A percentile compares a stretch with the other conserved stretches of the same genome.
Conservation (phyloP, 2,797 vertebrate genomes). For the Enoplosus armatus region DNA sequence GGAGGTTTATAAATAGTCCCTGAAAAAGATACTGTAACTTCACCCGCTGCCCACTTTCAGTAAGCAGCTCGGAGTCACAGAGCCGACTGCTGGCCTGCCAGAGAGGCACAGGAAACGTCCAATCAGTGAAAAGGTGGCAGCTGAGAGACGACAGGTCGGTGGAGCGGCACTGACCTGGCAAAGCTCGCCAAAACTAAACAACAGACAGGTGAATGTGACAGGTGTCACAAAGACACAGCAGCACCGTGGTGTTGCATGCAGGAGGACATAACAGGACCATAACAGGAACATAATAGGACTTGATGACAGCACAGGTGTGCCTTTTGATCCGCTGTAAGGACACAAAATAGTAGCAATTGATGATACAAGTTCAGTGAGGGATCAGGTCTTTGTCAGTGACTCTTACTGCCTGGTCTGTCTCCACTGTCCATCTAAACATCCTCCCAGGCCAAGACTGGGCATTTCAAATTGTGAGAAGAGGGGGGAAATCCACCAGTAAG, state of each 20-base stretch:
- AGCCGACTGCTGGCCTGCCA: conserved; percentile 58
- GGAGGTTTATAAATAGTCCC: conserved; percentile 79
- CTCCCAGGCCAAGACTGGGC: neutral
- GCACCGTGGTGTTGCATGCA: neutral
- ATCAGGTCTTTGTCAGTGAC: neutral
- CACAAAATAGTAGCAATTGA: no score
- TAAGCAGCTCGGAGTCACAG: conserved; percentile 68
- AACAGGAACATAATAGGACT: neutral
- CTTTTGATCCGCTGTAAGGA: no score
- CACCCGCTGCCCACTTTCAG: conserved; percentile 57
- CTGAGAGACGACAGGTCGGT: conserved; percentile 38
- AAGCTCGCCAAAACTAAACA: conserved; percentile 17
- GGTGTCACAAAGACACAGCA: conserved; percentile 4
- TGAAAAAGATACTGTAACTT: conserved; percentile 75
- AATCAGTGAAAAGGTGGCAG: conserved; percentile 28
- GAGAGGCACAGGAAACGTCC: conserved; percentile 60
- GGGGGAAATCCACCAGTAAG: neutral
- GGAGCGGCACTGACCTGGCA: conserved; percentile 4
- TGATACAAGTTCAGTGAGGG: no score
- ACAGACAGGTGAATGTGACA: conserved; percentile 27
- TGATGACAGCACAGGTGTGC: neutral
- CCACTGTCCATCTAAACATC: neutral
- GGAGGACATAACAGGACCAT: neutral
- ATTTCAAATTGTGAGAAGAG: neutral
- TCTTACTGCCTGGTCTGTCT: neutral